Evolutionary conservation across 1,140 invertebrate genomes (phyloP), one percentile per base, ranked within the genome.

Genomic region (Cotesia typhae): DNA sequence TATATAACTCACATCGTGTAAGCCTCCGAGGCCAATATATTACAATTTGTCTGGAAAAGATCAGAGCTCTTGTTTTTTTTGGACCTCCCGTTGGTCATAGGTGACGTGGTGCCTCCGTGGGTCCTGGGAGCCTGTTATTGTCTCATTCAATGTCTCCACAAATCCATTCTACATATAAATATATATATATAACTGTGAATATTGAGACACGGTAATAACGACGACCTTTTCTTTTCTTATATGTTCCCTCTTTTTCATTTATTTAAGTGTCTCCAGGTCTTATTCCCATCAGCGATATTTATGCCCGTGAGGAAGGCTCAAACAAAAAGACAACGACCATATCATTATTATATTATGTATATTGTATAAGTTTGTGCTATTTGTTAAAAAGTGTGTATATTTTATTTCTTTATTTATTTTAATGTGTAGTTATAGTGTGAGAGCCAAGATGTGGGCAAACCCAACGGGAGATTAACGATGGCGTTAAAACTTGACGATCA

Each of bases 41-140:
- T 84, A 86, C 78, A 85, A 86, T 84, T 86, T 84, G 85, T 85
- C 84, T 82, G 10, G 77, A 73, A 80, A 76, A 81, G 79, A 82
- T 79, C 74, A 79, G 77, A 72, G 77, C 67, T 14, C 14, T 70
- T 68, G 4, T 60, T 77, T 76, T 60, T 67, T 70, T 67, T 66
- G 60, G 41, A 47, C 41, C 41, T 7, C 41, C 41, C 41, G 41
- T 47, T 47, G 41, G 41, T 47, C 10, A 1, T 41, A 1, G 41
- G 41, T 47, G 41, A 47, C 41, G 41, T 47, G 41, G 4, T 6
- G 41, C 69, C 17, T 68, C 53, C 67, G 51, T 52, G n/a, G 65
- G 37, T 53, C 68, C 20, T 59, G 41, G 35, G 51, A 67, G 53
- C 37, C 28, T 28, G 52, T 47, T 41, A 74, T 71, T 74, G 70